Evolutionary conservation across 1,140 invertebrate genomes (phyloP).

Genomic region (Formica selysi): DNA sequence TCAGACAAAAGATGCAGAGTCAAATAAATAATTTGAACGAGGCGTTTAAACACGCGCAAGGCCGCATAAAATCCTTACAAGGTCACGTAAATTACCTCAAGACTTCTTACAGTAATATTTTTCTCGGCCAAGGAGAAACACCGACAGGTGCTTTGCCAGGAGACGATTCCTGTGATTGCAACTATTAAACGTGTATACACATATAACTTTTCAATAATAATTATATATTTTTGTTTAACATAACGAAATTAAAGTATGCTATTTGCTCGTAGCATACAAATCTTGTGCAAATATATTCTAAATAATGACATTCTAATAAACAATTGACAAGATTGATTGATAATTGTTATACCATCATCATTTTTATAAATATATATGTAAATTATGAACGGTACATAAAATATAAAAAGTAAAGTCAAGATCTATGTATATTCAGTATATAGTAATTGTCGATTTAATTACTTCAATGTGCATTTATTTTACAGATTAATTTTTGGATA

Average conservation of each 20-base stretch:
- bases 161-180: conserved; percentile 82
- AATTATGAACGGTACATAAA: conserved; percentile 6
- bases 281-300: conserved; percentile 14
- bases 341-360: not conserved
- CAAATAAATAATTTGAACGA: conserved; percentile 90
- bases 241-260: conserved; percentile 24
- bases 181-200: conserved; percentile 71
- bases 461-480: conserved; percentile 16
- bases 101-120: conserved; percentile 86
- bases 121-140: conserved; percentile 72
- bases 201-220: not conserved
- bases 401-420: conserved; percentile 7
- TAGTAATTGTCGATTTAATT: not conserved
- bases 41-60: conserved; percentile 90
- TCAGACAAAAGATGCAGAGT: conserved; percentile 89
- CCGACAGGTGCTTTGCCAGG: conserved; percentile 60
- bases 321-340: conserved; percentile 24
- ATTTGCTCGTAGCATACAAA: not conserved
- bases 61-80: conserved; percentile 88
- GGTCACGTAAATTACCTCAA: conserved; percentile 89
- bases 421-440: not conserved
- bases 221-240: conserved; percentile 22
- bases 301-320: not conserved
- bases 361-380: not conserved
- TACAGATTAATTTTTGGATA: conserved; percentile 18